phyloP scores from a whole-genome alignment of 1,140 invertebrate genomes.

The Lordiphosa mommai region DNA sequence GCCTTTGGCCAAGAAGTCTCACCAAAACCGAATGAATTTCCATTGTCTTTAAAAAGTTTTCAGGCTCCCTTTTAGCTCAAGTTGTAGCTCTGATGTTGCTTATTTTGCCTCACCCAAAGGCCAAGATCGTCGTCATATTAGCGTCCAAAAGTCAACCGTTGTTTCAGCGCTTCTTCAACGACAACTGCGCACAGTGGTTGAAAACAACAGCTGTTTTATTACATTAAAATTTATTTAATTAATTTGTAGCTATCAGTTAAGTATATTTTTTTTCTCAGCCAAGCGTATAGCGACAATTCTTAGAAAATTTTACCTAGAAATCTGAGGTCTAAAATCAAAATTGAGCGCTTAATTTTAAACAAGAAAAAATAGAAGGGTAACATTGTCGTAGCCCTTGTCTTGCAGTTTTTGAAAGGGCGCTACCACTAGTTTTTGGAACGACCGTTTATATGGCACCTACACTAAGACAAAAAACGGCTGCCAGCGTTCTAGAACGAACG shows the following conservation, averaged over 20 bases:
- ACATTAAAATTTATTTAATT: background rate
- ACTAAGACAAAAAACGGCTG: too few species aligned
- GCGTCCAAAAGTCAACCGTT: constrained; percentile 66
- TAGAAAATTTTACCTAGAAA: too few species aligned
- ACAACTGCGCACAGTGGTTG: constrained; percentile 13
- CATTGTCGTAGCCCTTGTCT: too few species aligned
- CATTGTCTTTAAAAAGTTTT: constrained; percentile 65
- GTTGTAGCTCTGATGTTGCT: constrained; percentile 24
- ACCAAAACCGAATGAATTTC: constrained; percentile 65
- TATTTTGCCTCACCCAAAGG: constrained; percentile 59
- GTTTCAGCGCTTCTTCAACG: constrained; percentile 51
- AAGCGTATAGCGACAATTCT: too few species aligned
- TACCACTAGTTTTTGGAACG: too few species aligned
- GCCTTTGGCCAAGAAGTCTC: constrained; percentile 61
- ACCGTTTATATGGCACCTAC: too few species aligned
- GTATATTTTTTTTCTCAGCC: too few species aligned
- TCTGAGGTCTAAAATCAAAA: too few species aligned
- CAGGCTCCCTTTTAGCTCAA: constrained; percentile 33
- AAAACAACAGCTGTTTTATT: background rate
- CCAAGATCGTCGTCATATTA: constrained; percentile 77
- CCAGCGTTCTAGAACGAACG: too few species aligned
- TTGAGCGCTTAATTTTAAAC: too few species aligned
- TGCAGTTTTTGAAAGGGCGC: too few species aligned
- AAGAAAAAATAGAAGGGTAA: too few species aligned
- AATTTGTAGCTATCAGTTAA: background rate